Evolutionary conservation across 2,888 invertebrate genomes (phyloP).

Genomic region (Parascotia fuliginaria): DNA sequence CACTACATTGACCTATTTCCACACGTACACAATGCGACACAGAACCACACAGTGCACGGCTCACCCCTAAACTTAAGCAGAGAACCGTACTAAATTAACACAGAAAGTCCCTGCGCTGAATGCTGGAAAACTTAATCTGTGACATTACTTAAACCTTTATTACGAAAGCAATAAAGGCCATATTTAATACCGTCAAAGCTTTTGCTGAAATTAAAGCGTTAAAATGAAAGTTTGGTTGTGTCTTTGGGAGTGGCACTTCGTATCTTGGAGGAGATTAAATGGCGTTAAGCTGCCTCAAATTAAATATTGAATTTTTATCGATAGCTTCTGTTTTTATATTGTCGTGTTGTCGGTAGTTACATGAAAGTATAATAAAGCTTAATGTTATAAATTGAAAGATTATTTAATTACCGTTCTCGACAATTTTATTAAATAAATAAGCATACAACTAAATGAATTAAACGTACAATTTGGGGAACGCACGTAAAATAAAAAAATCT

Average conservation of each 20-base stretch:
- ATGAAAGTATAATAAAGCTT: too few species aligned
- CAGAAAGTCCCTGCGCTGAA: conserved; percentile 38
- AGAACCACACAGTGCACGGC: conserved; percentile 43
- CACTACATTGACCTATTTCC: conserved; percentile 68
- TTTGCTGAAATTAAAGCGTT: conserved; percentile 70
- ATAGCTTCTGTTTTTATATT: too few species aligned
- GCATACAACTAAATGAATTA: not conserved
- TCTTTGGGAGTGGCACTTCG: conserved; percentile 58
- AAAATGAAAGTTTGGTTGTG: conserved; percentile 71
- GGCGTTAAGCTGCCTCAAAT: conserved; percentile 25
- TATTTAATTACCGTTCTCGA: too few species aligned
- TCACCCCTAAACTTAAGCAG: conserved; percentile 37
- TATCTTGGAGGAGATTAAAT: conserved; percentile 56
- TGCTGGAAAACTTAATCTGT: conserved; percentile 51
- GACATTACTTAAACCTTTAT: conserved; percentile 72
- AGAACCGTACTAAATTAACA: conserved; percentile 41
- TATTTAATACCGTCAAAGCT: conserved; percentile 75
- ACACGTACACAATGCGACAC: conserved; percentile 48
- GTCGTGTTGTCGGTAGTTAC: too few species aligned
- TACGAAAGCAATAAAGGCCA: conserved; percentile 79
- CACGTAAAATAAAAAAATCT: conserved; percentile 44
- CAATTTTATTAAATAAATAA: not conserved
- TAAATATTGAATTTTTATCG: not conserved
- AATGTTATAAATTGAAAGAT: too few species aligned
- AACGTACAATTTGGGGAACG: conserved; percentile 3